These are phyloP conservation scores for Sebastes dallii DNA, from an alignment of 2,797 vertebrate genomes.

Conservation along the genomic window DNA sequence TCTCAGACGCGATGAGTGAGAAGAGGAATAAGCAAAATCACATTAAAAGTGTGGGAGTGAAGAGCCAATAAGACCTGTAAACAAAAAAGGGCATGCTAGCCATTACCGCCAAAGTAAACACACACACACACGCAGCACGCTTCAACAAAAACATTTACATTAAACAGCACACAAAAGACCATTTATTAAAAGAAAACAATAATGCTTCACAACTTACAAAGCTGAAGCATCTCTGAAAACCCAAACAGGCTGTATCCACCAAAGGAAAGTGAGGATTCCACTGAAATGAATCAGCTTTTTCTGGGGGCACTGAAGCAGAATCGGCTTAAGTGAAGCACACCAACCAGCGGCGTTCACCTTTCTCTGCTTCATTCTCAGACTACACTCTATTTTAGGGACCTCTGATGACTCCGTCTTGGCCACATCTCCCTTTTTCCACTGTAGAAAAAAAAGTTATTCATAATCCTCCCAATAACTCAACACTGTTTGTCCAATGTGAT, in stretches of 20 bases:
- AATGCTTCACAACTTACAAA: constrained; percentile 59
- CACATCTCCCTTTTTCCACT: constrained; percentile 79
- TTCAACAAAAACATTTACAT: constrained; percentile 75
- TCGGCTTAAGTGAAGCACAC: constrained; percentile 42
- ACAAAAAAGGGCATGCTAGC: constrained; percentile 55
- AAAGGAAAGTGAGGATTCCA: constrained; percentile 49
- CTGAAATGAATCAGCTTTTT: constrained; percentile 54
- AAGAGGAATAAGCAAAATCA: constrained; percentile 46
- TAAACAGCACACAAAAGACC: constrained; percentile 59
- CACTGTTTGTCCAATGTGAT: constrained; percentile 74
- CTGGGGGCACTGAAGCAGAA: constrained; percentile 39
- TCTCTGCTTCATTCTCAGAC: constrained; percentile 70
- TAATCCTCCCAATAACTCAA: constrained; percentile 80
- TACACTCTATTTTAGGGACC: constrained; percentile 73
- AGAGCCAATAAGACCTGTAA: constrained; percentile 62
- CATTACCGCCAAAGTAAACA: constrained; percentile 64
- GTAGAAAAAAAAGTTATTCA: constrained; percentile 73
- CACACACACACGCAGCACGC: constrained; percentile 31
- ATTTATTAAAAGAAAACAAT: constrained; percentile 79
- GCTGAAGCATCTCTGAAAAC: constrained; percentile 58
- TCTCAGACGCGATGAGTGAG: constrained; percentile 19
- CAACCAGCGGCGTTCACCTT: constrained; percentile 66
- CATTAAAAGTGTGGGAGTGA: constrained; percentile 45
- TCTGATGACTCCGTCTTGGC: constrained; percentile 79
- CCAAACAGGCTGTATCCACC: constrained; percentile 42